Percentiles rank a stretch among this genome's conserved stretches.
Conservation (phyloP, 2,888 invertebrate species). For the Heliconius ethilla region DNA sequence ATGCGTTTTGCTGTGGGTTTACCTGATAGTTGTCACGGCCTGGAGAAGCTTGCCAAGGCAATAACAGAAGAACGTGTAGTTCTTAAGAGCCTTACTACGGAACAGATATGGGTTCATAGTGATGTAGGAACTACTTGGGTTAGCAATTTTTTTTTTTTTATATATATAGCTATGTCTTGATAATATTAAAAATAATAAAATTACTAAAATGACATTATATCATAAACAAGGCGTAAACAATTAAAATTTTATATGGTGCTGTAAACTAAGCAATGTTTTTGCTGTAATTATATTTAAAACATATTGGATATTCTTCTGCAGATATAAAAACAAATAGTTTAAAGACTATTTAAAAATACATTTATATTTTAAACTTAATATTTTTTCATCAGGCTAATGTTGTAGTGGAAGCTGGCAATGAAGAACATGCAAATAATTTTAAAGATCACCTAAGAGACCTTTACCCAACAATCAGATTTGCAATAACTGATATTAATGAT, state of each 20-base stretch:
- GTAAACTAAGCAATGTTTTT: background rate
- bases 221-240: too few relatives aligned
- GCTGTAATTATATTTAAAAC: too few relatives aligned
- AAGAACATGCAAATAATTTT: conserved; percentile 64
- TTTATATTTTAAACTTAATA: background rate
- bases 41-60: conserved; percentile 83
- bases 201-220: too few relatives aligned
- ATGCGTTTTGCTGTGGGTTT: conserved; percentile 86
- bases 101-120: conserved; percentile 75
- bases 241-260: too few relatives aligned
- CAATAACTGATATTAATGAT: conserved; percentile 61
- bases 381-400: conserved; percentile 66
- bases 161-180: too few relatives aligned
- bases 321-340: too few relatives aligned
- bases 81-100: conserved; percentile 71
- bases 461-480: conserved; percentile 68
- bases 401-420: conserved; percentile 72
- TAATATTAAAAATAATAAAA: too few relatives aligned
- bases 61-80: conserved; percentile 67
- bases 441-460: conserved; percentile 63
- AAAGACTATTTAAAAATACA: too few relatives aligned
- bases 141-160: background rate
- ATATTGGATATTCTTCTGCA: too few relatives aligned
- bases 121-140: conserved; percentile 72
- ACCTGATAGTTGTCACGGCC: conserved; percentile 88